Evolutionary conservation across 2,888 invertebrate genomes (phyloP).

Genomic region (Siphlonurus alternatus): DNA sequence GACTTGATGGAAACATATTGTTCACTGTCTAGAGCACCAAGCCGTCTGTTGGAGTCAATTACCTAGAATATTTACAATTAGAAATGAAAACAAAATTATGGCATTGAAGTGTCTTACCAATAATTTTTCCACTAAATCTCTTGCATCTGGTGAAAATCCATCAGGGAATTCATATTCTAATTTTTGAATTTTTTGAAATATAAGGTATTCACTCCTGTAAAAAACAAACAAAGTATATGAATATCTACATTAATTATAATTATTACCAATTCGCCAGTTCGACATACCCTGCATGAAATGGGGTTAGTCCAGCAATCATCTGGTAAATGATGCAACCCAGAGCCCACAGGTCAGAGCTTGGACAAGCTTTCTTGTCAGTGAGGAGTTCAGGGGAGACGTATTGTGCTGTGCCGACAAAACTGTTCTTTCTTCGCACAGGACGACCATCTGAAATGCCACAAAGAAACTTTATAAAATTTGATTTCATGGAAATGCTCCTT

Average conservation of each 20-base stretch:
- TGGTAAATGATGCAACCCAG: slow-evolving; percentile 93
- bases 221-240: slow-evolving; percentile 11
- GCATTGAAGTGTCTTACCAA: slow-evolving; percentile 33
- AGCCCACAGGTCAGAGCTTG: slow-evolving; percentile 91
- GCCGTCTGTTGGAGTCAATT: slow-evolving; percentile 56
- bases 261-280: not conserved
- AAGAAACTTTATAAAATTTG: no score
- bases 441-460: not conserved
- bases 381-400: slow-evolving; percentile 96
- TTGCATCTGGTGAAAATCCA: slow-evolving; percentile 72
- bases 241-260: slow-evolving; percentile 2
- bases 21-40: slow-evolving; percentile 57
- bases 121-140: slow-evolving; percentile 71
- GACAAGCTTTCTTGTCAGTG: slow-evolving; percentile 51
- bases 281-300: slow-evolving; percentile 57
- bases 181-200: slow-evolving; percentile 88
- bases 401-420: slow-evolving; percentile 97
- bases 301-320: slow-evolving; percentile 85
- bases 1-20: slow-evolving; percentile 66
- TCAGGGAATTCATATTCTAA: slow-evolving; percentile 85
- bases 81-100: slow-evolving; percentile 1
- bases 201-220: slow-evolving; percentile 74
- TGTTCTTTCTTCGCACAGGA: slow-evolving; percentile 41
- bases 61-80: slow-evolving; percentile 24
- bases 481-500: no score